Base-by-base conservation (phyloP, 1,140 invertebrate species). In the Cydia strobilella region DNA sequence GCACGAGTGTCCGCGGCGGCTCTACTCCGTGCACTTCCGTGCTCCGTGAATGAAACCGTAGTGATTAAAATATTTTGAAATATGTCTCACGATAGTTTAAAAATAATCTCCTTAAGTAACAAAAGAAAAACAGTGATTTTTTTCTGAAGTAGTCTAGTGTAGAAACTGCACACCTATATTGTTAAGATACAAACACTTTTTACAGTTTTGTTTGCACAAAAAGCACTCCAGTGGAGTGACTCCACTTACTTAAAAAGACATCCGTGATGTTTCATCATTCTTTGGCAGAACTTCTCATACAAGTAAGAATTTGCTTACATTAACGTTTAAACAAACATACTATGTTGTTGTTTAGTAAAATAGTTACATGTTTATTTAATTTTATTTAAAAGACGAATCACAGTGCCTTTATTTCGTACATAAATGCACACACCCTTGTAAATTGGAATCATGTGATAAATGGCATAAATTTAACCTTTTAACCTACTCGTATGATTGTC, bases 221-320 rank as follows among this genome's bases (percentile, higher is more conserved):
- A 39, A 39, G 35, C 63, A 35, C 13, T 66, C n/a, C n/a, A n/a
- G n/a, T n/a, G n/a, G n/a, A n/a, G n/a, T n/a, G n/a, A n/a, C n/a
- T n/a, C 6, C 20, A 23, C 13, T 31, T 66, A 25, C 3, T 23
- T 63, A 66, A 66, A 65, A 65, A 63, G 62, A 27, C 3, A 66
- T 66, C n/a, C 63, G 63, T 66, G 31, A 69, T 18, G 0, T 59
- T 83, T 82, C 77, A 82, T 75, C 45, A 74, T 77, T 79, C 86
- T 87, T 87, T 87, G 86, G 84, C 84, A 82, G 81, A 74, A 82
- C 27, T 69, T 74, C 76, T 78, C 48, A 25, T 72, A 73, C 35
- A 69, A 35, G 13, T 31, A 27, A 25, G 27, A 69, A 39, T 69
- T 69, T 69, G 63, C 27, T 66, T 66, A 66, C 15, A 27, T 63